These are phyloP conservation scores for Oncorhynchus gorbuscha DNA, from an alignment of 2,113 vertebrate genomes.

Conservation along the genomic window DNA sequence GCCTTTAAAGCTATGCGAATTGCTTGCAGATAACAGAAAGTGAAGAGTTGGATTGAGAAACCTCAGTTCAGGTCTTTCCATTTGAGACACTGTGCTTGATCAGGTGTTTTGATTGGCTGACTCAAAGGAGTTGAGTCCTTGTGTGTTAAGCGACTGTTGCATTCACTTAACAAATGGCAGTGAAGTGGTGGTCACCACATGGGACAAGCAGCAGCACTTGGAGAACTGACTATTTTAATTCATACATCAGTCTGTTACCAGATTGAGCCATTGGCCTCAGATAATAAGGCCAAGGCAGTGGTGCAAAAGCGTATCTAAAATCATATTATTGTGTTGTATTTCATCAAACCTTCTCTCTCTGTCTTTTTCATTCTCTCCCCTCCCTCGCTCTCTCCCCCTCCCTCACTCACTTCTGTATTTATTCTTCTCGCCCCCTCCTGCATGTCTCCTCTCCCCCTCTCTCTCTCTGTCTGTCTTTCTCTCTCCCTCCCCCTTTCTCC, in stretches of 20 bases:
- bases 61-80: slow-evolving; percentile 11
- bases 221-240: neutral
- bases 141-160: neutral
- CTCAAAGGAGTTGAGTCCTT: slow-evolving; percentile 14
- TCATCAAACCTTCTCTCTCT: neutral
- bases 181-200: slow-evolving; percentile 10
- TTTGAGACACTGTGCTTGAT: slow-evolving; percentile 7
- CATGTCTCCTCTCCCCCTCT: no score
- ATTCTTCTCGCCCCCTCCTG: neutral
- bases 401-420: neutral
- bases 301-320: no score
- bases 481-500: neutral
- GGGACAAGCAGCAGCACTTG: neutral
- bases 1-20: slow-evolving; percentile 43
- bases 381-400: no score
- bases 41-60: slow-evolving; percentile 25
- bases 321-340: no score
- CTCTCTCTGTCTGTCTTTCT: neutral
- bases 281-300: neutral
- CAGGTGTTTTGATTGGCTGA: slow-evolving; percentile 5
- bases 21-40: slow-evolving; percentile 46
- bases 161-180: slow-evolving; percentile 8
- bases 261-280: neutral
- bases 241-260: neutral
- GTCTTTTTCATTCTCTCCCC: slow-evolving; percentile 1